These are phyloP conservation scores for Zaprionus gabonicus DNA, from an alignment of 1,140 invertebrate genomes.

Conservation along the genomic window DNA sequence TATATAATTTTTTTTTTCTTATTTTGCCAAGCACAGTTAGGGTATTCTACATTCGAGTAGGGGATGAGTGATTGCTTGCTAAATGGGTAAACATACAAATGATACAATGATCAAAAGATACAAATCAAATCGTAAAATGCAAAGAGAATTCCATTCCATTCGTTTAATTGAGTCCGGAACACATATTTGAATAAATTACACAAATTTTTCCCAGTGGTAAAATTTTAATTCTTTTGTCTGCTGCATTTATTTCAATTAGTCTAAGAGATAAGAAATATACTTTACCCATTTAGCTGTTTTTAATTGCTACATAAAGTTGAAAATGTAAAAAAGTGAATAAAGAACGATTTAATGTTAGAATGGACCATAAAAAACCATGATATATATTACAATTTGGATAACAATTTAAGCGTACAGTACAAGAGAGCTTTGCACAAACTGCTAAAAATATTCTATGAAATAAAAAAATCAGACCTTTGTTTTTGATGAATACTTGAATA, in stretches of 20 bases:
- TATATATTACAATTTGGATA: no score
- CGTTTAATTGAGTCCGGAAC: conserved; percentile 19
- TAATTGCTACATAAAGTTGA: conserved; percentile 4
- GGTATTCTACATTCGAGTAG: conserved; percentile 6
- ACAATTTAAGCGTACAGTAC: not conserved
- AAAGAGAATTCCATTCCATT: conserved; percentile 22
- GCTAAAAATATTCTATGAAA: not conserved
- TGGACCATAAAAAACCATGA: not conserved
- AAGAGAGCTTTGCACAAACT: not conserved
- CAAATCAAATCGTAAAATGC: conserved; percentile 21
- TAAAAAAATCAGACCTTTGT: not conserved
- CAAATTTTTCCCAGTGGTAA: not conserved
- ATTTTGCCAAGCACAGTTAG: not conserved
- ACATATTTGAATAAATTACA: conserved; percentile 31
- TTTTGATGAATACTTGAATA: conserved; percentile 19
- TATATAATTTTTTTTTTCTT: not conserved
- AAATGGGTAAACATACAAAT: conserved; percentile 3
- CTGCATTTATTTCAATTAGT: conserved; percentile 43
- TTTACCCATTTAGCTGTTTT: not conserved
- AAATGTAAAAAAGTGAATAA: not conserved
- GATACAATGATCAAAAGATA: conserved; percentile 19
- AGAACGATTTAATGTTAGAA: not conserved
- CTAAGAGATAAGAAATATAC: not conserved
- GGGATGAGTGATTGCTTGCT: not conserved
- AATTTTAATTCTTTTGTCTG: conserved; percentile 12